Base-by-base conservation (phyloP, 2,888 invertebrate species). In the Latheticus oryzae region DNA sequence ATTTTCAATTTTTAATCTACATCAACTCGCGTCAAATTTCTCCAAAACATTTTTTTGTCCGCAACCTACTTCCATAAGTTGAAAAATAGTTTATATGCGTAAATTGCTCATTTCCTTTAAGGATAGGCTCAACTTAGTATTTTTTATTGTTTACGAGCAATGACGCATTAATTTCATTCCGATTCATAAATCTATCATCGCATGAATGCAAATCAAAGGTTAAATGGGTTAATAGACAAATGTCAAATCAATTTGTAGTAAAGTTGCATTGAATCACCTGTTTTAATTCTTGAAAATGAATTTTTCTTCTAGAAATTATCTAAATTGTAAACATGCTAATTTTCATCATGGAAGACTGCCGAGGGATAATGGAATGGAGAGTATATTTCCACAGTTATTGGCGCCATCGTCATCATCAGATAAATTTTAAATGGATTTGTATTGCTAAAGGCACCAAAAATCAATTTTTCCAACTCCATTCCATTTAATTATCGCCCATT, bases 181-280 rank as follows among this genome's bases (percentile, higher is more conserved):
- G 50, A 50, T 50, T 37, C 28, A 50, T 38, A 38, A 50, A 50
- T 50, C 50, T 50, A 9, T 38, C 28, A 48, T 48, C 35, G 35
- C 26, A 45, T 33, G 19, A 52, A 42, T 52, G 45, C 55, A 48
- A 55, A 55, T 38, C 21, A 21, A 43, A 38, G 58, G 58, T 58
- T 58, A 58, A 58, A 28, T 30, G 40, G 58, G 58, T 58, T 52
- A 58, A 58, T 43, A 45, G 50, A 47, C 40, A 35, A 42, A 58
- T 58, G 58, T 58, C 58, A 35, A 58, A 40, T 58, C 42, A 58
- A 58, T 58, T 53, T 50, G 38, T n/a, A n/a, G n/a, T n/a, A n/a
- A 38, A 19, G 51, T 8, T 13, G 28, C 45, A 24, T n/a, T n/a
- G n/a, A n/a, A 37, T 43, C 57, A 57, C 57, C 57, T 57, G 57